Conservation (phyloP, 1,140 invertebrate species). For the Drosophila tani region DNA sequence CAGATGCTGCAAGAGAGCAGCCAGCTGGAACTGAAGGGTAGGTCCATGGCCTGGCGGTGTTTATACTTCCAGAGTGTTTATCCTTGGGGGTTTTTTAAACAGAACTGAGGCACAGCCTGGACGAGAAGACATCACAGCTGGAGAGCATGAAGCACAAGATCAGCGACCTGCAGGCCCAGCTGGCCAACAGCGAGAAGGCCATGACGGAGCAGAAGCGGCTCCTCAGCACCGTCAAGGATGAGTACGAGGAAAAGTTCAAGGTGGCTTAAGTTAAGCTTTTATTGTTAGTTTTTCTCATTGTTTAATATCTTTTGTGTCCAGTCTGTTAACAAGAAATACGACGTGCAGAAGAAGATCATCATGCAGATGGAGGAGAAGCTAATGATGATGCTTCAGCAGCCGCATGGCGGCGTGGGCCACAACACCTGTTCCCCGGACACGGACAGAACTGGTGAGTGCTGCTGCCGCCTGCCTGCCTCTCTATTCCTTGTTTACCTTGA, state of each 20-base stretch:
- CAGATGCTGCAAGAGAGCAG: constrained; percentile 85
- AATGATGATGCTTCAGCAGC: constrained; percentile 86
- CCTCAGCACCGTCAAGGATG: constrained; percentile 86
- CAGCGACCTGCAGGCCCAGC: constrained; percentile 85
- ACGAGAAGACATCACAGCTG: constrained; percentile 83
- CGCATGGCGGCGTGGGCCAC: constrained; percentile 84
- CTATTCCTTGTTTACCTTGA: neutral
- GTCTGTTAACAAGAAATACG: constrained; percentile 90
- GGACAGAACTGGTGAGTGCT: constrained; percentile 76
- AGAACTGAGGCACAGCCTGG: constrained; percentile 83
- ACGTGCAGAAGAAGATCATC: constrained; percentile 89
- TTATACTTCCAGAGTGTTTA: neutral
- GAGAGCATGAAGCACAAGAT: constrained; percentile 86
- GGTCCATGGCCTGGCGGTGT: neutral
- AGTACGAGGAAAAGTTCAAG: constrained; percentile 86
- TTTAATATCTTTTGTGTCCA: constrained; percentile 41
- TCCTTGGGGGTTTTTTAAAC: constrained; percentile 3
- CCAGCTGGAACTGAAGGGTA: constrained; percentile 85
- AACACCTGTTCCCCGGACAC: constrained; percentile 78
- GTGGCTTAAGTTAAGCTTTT: constrained; percentile 54
- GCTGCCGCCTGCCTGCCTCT: neutral
- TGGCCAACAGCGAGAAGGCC: constrained; percentile 85
- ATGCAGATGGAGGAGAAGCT: constrained; percentile 89
- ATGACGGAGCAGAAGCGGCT: constrained; percentile 86
- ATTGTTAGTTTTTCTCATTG: neutral